Evolutionary conservation across 92 coral and sea anemone species (phyloP).

Genomic region (Zoanthus solanderi): DNA sequence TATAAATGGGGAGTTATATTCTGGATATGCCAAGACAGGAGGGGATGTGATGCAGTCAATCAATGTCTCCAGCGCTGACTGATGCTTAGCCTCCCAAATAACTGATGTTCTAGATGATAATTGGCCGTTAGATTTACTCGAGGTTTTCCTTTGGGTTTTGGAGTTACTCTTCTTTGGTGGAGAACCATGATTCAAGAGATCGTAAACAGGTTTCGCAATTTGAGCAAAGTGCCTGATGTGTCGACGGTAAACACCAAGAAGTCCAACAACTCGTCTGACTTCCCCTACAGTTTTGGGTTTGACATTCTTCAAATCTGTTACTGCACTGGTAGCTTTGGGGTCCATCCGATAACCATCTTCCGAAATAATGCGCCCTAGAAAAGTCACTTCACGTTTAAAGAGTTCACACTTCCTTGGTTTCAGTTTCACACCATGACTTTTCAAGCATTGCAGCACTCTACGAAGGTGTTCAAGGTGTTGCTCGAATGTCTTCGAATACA

Average conservation of each 20-base stretch:
- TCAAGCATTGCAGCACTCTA: conserved; percentile 58
- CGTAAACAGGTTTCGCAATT: conserved; percentile 46
- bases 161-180: conserved; percentile 13
- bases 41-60: conserved; percentile 35
- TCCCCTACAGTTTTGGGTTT: conserved; percentile 54
- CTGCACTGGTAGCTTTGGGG: conserved; percentile 56
- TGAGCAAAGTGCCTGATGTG: conserved; percentile 53
- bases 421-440: conserved; percentile 58
- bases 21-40: conserved; percentile 54
- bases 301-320: conserved; percentile 24
- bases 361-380: conserved; percentile 55
- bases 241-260: conserved; percentile 53
- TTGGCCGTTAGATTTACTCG: neutral
- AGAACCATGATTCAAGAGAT: conserved; percentile 28
- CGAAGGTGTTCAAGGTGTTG: conserved; percentile 67
- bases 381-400: conserved; percentile 63
- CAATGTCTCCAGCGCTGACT: conserved; percentile 43
- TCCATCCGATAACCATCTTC: conserved; percentile 55
- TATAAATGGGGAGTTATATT: conserved; percentile 31
- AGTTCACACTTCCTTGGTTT: conserved; percentile 60
- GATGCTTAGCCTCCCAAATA: conserved; percentile 27
- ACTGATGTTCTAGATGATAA: conserved; percentile 30
- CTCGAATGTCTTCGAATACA: conserved; percentile 48
- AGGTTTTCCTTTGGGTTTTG: conserved; percentile 15
- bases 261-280: conserved; percentile 46